Percentiles rank a stretch among this genome's conserved stretches.
These are phyloP conservation scores for Macropodus opercularis DNA, from an alignment of 2,797 vertebrate genomes.

Conservation along the genomic window DNA sequence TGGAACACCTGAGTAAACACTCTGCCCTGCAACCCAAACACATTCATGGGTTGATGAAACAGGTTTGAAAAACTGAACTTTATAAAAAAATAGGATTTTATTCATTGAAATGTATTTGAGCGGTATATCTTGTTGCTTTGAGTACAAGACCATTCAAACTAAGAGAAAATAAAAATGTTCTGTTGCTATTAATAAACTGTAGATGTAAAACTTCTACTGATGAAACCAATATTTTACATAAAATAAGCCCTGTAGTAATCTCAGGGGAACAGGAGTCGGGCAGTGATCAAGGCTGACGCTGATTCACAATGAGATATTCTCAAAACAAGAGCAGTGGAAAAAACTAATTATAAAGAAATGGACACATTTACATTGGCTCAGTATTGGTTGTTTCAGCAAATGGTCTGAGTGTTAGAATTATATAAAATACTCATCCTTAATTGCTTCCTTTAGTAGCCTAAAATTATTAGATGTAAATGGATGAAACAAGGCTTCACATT, in stretches of 20 bases:
- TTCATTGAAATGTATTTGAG: conserved; percentile 49
- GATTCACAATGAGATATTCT: conserved; percentile 42
- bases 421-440: conserved; percentile 9
- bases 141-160: conserved; percentile 38
- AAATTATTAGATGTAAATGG: conserved; percentile 20
- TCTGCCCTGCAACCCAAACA: conserved; percentile 29
- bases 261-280: conserved; percentile 47
- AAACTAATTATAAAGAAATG: conserved; percentile 7
- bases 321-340: conserved; percentile 29
- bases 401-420: conserved; percentile 18
- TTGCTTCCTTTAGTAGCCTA: conserved; percentile 13
- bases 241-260: conserved; percentile 54
- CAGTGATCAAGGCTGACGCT: conserved; percentile 57
- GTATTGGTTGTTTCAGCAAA: conserved; percentile 36
- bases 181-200: conserved; percentile 31
- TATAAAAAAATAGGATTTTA: conserved; percentile 67
- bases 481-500: conserved; percentile 24
- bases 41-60: conserved; percentile 37
- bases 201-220: conserved; percentile 37
- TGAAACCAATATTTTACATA: conserved; percentile 40
- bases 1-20: conserved; percentile 57
- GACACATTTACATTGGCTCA: conserved; percentile 56
- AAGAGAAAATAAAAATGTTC: conserved; percentile 26
- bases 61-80: conserved; percentile 47
- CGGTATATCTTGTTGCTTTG: conserved; percentile 40